Evolutionary conservation across 1,140 invertebrate species (phyloP).

Genomic region (Papilio polyxenes): DNA sequence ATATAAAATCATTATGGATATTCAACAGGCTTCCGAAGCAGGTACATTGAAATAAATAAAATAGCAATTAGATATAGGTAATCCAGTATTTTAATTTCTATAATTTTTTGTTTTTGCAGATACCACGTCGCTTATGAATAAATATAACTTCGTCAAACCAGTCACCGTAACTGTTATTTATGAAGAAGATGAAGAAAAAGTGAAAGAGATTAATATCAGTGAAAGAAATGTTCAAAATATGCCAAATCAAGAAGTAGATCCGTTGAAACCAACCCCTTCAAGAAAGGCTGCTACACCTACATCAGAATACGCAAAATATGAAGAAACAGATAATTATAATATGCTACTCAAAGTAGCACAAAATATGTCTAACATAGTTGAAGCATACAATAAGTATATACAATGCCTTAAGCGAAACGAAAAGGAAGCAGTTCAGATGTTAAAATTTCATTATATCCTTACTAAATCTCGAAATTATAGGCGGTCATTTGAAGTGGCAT

Average conservation of each 20-base stretch:
- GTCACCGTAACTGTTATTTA: conserved; percentile 5
- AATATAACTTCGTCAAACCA: conserved; percentile 2
- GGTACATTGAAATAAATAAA: not conserved
- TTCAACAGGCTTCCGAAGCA: not conserved
- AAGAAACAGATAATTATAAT: not conserved
- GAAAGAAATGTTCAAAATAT: not conserved
- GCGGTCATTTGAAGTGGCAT: not conserved
- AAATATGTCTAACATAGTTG: not conserved
- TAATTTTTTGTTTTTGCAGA: not conserved
- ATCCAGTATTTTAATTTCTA: not conserved
- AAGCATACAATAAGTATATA: not conserved
- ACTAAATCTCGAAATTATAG: not conserved
- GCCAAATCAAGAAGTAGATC: not conserved
- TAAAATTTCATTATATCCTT: not conserved
- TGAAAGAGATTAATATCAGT: not conserved
- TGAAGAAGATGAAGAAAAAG: conserved; percentile 9
- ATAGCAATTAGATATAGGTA: too few species aligned
- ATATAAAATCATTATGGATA: conserved; percentile 8
- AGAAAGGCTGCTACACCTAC: not conserved
- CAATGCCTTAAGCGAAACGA: not conserved
- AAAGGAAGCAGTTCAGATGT: not conserved
- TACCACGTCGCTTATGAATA: not conserved
- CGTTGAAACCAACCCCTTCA: not conserved
- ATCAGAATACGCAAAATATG: not conserved
- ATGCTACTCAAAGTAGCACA: not conserved